These are phyloP conservation scores for Aphaenogaster rudis DNA, from an alignment of 1,140 invertebrate species.

Conservation along the genomic window DNA sequence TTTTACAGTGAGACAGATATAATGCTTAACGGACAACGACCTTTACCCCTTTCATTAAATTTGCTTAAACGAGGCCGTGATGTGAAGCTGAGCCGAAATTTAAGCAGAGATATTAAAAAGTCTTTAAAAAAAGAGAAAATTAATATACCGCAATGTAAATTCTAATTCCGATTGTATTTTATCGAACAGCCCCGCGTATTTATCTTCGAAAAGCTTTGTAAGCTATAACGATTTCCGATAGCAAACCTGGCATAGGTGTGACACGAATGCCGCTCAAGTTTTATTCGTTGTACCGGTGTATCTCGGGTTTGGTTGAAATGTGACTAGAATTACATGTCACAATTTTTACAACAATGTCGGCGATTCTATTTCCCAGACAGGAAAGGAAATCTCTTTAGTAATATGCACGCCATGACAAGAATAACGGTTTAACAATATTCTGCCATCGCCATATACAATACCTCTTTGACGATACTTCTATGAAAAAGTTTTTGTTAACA, in stretches of 20 bases:
- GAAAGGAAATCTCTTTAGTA: slow-evolving; percentile 44
- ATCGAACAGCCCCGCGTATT: background rate
- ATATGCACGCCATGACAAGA: slow-evolving; percentile 36
- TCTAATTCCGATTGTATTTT: slow-evolving; percentile 49
- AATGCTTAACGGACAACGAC: background rate
- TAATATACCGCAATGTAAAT: background rate
- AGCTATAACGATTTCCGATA: slow-evolving; percentile 64
- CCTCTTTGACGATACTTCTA: background rate
- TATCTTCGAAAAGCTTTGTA: slow-evolving; percentile 56
- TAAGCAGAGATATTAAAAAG: background rate
- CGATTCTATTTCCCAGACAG: slow-evolving; percentile 31
- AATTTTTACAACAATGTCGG: slow-evolving; percentile 39
- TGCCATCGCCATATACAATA: background rate
- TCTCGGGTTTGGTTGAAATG: slow-evolving; percentile 47
- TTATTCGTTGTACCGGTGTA: slow-evolving; percentile 36
- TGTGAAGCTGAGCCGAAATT: background rate
- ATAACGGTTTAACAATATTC: slow-evolving; percentile 39
- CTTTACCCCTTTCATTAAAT: background rate
- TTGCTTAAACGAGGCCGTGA: background rate
- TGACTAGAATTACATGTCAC: slow-evolving; percentile 59
- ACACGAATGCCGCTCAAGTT: slow-evolving; percentile 56
- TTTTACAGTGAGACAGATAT: background rate
- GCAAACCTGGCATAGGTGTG: slow-evolving; percentile 51
- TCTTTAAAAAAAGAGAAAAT: background rate
- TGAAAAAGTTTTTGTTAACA: slow-evolving; percentile 8